These are phyloP conservation scores for Hemitrygon akajei DNA, from an alignment of 2,797 vertebrate species.

Conservation along the genomic window DNA sequence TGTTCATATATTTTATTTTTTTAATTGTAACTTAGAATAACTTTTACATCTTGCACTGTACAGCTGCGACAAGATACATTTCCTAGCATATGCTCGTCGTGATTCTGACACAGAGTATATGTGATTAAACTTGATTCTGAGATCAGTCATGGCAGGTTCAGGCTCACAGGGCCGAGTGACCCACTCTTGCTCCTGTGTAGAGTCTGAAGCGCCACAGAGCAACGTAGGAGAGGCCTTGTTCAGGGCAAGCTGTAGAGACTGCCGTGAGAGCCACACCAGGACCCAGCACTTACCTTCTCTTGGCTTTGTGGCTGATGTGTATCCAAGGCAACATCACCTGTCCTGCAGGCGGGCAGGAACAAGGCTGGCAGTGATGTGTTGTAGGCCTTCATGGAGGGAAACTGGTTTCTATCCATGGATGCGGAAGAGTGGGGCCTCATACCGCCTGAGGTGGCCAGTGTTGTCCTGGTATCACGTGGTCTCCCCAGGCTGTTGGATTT, in stretches of 20 bases:
- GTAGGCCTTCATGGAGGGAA: constrained; percentile 67
- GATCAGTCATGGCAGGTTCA: no score
- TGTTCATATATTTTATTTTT: no score
- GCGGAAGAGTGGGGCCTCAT: constrained; percentile 72
- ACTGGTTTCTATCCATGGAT: constrained; percentile 71
- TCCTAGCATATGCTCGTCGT: no score
- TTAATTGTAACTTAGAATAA: no score
- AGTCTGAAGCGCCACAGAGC: no score
- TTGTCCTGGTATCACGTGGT: constrained; percentile 59
- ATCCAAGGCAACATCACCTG: constrained; percentile 38
- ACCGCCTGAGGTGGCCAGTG: constrained; percentile 57
- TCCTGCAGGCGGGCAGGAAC: constrained; percentile 65
- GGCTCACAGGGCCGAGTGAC: no score
- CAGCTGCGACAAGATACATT: no score
- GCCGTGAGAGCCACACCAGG: not conserved
- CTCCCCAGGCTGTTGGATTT: constrained; percentile 86
- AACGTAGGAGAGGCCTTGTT: not conserved
- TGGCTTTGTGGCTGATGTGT: not conserved
- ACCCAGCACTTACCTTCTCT: not conserved
- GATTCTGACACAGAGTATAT: no score
- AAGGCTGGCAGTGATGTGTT: constrained; percentile 79
- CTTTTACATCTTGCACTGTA: no score
- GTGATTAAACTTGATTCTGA: no score
- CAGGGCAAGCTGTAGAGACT: not conserved
- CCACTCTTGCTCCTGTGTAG: no score